phyloP scores from a whole-genome alignment of 2,113 vertebrate species.

The Sminthopsis crassicaudata region DNA sequence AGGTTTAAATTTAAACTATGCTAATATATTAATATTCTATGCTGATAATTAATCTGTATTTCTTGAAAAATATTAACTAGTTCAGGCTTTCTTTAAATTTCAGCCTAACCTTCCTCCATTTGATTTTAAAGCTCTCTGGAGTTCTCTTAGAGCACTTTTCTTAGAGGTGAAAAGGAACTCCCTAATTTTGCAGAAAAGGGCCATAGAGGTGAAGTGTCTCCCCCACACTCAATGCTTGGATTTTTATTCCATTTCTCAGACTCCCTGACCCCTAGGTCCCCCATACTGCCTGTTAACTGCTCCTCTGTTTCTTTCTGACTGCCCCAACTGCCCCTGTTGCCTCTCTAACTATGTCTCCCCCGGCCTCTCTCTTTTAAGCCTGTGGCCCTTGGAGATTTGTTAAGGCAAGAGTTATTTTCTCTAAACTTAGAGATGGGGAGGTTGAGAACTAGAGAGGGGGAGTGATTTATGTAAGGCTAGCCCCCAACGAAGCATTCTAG shows the following conservation, averaged over 20 bases:
- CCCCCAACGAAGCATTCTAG: too few relatives aligned
- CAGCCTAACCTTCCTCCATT: background rate
- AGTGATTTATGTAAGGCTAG: too few relatives aligned
- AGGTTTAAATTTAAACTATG: background rate
- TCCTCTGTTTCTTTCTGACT: background rate
- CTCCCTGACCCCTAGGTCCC: background rate
- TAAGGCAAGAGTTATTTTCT: background rate
- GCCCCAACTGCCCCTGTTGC: background rate
- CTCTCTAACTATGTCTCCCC: too few relatives aligned
- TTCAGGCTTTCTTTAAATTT: background rate
- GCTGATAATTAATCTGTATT: conserved; percentile 10
- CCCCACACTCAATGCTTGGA: background rate
- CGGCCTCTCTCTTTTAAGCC: background rate
- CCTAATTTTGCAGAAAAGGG: background rate
- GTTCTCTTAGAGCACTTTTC: too few relatives aligned
- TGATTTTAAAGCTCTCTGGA: background rate
- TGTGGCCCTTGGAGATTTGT: background rate
- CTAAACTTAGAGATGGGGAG: too few relatives aligned
- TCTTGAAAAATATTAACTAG: conserved; percentile 28
- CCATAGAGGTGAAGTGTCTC: background rate
- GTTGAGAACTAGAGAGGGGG: background rate
- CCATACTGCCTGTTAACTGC: too few relatives aligned
- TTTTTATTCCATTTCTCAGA: background rate
- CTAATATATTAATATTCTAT: background rate
- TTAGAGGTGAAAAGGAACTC: background rate